These are phyloP conservation scores for Neoascia interrupta DNA, from an alignment of 2,888 invertebrate genomes.

Conservation along the genomic window DNA sequence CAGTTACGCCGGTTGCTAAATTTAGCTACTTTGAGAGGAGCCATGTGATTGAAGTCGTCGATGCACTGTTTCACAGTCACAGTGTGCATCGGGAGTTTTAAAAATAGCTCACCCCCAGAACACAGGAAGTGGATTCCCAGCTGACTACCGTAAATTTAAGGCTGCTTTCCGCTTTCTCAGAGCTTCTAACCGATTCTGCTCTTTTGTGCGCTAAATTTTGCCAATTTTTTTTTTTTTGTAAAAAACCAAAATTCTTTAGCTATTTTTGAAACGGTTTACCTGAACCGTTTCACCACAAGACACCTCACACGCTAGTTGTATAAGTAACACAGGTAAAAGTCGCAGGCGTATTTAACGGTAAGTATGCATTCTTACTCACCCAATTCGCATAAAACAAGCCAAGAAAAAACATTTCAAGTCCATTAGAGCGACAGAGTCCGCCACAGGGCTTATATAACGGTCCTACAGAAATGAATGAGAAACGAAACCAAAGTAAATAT, in stretches of 20 bases:
- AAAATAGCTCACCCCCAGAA: constrained; percentile 45
- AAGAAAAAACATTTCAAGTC: constrained; percentile 28
- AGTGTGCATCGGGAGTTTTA: constrained; percentile 39
- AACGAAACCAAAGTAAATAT: constrained; percentile 54
- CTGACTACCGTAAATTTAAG: not conserved
- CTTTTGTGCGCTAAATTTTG: constrained; percentile 41
- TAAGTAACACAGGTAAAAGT: constrained; percentile 64
- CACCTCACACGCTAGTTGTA: constrained; percentile 54
- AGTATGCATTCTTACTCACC: constrained; percentile 47
- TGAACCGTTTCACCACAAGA: constrained; percentile 40
- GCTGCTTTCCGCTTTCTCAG: constrained; percentile 1
- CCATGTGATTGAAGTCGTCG: constrained; percentile 56
- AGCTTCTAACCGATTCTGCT: constrained; percentile 22
- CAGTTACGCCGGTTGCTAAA: constrained; percentile 44
- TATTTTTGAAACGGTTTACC: constrained; percentile 16
- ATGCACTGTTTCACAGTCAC: constrained; percentile 14
- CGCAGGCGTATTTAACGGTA: constrained; percentile 49
- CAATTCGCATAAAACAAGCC: constrained; percentile 8
- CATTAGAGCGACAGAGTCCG: constrained; percentile 22
- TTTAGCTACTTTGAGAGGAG: constrained; percentile 23
- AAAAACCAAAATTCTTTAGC: constrained; percentile 15
- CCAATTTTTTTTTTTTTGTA: constrained; percentile 52
- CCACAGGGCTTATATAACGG: constrained; percentile 49
- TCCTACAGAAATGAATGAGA: constrained; percentile 29
- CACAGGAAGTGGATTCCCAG: constrained; percentile 30